These are phyloP conservation scores for Catharus ustulatus DNA, from an alignment of 2,797 vertebrate species.

Conservation along the genomic window DNA sequence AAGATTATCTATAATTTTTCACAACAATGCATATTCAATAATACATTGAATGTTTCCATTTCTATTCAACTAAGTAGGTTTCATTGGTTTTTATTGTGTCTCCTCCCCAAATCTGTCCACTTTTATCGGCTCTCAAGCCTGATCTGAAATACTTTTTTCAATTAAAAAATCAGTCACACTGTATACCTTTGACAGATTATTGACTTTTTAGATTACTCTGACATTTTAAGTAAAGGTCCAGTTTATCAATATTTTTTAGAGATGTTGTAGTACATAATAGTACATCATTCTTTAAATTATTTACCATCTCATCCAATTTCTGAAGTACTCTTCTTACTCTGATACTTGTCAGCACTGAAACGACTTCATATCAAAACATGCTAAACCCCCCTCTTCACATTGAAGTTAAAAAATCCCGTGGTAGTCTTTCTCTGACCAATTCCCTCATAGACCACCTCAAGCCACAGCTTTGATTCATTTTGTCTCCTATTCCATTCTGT, in stretches of 20 bases:
- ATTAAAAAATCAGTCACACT: neutral
- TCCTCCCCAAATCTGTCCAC: neutral
- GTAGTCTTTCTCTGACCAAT: neutral
- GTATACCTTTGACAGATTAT: neutral
- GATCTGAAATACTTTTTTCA: constrained; percentile 20
- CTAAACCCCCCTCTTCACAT: neutral
- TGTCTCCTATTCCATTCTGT: neutral
- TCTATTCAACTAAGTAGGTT: neutral
- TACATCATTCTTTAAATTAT: neutral
- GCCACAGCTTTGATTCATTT: neutral
- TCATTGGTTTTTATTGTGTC: neutral
- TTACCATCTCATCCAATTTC: neutral
- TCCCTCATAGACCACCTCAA: neutral
- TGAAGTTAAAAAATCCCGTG: neutral
- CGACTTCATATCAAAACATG: neutral
- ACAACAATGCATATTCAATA: neutral
- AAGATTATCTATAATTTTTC: neutral
- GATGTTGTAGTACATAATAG: neutral
- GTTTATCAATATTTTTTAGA: neutral
- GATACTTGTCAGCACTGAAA: neutral
- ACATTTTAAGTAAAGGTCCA: neutral
- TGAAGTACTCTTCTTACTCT: neutral
- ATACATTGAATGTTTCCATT: neutral
- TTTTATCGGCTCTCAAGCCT: constrained; percentile 40
- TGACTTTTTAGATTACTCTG: neutral